Percentiles rank a stretch among this genome's conserved stretches.
Evolutionary conservation across 2,113 vertebrate species (phyloP).

Genomic region (Stomatorhinus ivindoensis): DNA sequence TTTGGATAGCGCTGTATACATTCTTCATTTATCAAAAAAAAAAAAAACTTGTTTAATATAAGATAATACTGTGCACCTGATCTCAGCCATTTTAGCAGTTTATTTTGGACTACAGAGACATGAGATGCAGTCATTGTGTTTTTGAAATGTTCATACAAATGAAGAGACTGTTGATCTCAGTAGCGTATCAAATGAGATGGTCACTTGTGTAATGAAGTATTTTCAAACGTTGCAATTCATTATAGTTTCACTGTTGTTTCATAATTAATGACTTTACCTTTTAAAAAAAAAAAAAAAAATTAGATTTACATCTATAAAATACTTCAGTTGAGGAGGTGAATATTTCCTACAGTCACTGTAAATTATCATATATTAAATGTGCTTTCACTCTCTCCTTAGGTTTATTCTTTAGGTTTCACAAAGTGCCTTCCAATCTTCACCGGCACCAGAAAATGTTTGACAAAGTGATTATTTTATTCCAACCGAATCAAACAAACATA

Average conservation of each 20-base stretch:
- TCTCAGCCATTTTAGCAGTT: background rate
- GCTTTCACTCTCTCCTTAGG: background rate
- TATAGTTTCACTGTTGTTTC: background rate
- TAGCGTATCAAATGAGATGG: background rate
- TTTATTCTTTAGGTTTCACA: background rate
- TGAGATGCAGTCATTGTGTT: background rate
- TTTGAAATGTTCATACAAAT: background rate
- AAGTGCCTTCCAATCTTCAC: background rate
- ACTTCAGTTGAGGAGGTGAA: background rate
- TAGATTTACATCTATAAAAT: background rate
- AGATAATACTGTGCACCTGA: background rate
- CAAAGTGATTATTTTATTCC: background rate
- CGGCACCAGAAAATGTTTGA: background rate
- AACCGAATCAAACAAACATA: background rate
- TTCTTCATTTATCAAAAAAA: background rate
- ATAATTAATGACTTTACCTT: background rate
- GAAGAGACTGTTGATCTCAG: background rate
- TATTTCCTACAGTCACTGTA: background rate
- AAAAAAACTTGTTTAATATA: background rate
- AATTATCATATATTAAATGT: slow-evolving; percentile 1
- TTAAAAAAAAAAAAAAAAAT: background rate
- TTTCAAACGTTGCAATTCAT: background rate
- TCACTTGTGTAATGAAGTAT: background rate
- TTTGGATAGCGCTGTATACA: background rate
- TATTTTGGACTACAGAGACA: background rate